phyloP scores from a whole-genome alignment of 2,113 vertebrate species.

The Vicugna pacos region DNA sequence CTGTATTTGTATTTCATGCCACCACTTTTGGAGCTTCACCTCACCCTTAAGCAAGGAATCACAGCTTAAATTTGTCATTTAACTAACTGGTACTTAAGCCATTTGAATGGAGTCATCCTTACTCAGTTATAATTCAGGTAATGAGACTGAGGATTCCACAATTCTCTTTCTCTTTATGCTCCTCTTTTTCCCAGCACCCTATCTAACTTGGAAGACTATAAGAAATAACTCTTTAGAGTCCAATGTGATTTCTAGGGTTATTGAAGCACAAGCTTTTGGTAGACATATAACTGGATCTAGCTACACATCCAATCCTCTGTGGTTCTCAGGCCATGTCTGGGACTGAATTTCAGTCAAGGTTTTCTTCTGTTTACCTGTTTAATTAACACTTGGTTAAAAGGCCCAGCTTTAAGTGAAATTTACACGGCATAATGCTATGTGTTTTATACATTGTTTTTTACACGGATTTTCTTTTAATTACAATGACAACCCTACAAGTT shows the following conservation, averaged over 20 bases:
- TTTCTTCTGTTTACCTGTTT: background rate
- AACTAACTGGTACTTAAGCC: slow-evolving; percentile 64
- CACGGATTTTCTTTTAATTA: slow-evolving; percentile 27
- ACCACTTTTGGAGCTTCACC: slow-evolving; percentile 9
- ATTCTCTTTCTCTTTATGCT: background rate
- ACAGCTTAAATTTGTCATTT: slow-evolving; percentile 61
- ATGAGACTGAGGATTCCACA: background rate
- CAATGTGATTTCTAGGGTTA: background rate
- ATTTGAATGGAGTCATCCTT: slow-evolving; percentile 48
- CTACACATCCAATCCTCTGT: background rate
- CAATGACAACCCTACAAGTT: background rate
- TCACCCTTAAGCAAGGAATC: slow-evolving; percentile 50
- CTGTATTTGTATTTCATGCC: background rate
- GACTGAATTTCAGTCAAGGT: background rate
- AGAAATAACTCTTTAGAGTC: slow-evolving; percentile 5
- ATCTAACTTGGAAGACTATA: background rate
- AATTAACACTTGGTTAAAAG: slow-evolving; percentile 1
- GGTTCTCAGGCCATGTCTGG: background rate
- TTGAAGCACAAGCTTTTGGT: background rate
- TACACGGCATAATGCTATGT: background rate
- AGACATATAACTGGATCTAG: background rate
- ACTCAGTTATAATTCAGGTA: slow-evolving; percentile 57
- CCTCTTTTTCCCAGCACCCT: background rate
- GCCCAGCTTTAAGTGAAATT: background rate
- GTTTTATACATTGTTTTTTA: background rate